Evolutionary conservation across 2,797 vertebrate species (phyloP).

Genomic region (Poeciliopsis presidionis): DNA sequence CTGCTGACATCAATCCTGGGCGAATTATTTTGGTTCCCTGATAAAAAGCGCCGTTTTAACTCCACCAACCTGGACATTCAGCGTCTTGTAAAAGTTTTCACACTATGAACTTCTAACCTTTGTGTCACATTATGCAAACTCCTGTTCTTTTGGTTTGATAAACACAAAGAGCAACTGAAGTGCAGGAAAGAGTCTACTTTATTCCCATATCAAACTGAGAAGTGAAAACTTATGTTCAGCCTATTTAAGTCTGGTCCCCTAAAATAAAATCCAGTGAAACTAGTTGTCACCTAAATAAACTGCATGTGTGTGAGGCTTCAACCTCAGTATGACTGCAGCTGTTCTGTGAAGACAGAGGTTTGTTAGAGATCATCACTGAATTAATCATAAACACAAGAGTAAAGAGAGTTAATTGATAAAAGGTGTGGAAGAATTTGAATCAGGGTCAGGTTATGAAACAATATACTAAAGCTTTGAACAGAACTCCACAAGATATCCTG

Average conservation of each 20-base stretch:
- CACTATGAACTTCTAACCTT: not conserved
- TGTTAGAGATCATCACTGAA: not conserved
- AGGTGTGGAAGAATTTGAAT: not conserved
- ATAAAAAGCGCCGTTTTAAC: conserved; percentile 26
- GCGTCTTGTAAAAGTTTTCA: not conserved
- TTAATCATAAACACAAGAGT: not conserved
- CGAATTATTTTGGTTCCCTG: not conserved
- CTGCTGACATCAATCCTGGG: not conserved
- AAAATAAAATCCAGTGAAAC: not conserved
- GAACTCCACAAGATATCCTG: not conserved
- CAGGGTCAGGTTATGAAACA: not conserved
- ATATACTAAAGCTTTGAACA: not conserved
- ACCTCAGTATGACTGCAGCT: not conserved
- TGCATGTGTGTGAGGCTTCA: not conserved
- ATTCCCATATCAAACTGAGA: not conserved
- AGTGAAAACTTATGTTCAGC: not conserved
- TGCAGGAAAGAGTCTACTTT: not conserved
- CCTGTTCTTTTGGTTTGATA: not conserved
- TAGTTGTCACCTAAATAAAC: not conserved
- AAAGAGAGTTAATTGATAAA: not conserved
- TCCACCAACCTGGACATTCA: conserved; percentile 18
- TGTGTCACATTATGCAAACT: not conserved
- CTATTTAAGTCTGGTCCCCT: not conserved
- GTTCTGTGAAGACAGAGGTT: not conserved
- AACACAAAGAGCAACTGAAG: not conserved